These are phyloP conservation scores for Beris morrisii DNA, from an alignment of 2,888 invertebrate species.

Conservation along the genomic window DNA sequence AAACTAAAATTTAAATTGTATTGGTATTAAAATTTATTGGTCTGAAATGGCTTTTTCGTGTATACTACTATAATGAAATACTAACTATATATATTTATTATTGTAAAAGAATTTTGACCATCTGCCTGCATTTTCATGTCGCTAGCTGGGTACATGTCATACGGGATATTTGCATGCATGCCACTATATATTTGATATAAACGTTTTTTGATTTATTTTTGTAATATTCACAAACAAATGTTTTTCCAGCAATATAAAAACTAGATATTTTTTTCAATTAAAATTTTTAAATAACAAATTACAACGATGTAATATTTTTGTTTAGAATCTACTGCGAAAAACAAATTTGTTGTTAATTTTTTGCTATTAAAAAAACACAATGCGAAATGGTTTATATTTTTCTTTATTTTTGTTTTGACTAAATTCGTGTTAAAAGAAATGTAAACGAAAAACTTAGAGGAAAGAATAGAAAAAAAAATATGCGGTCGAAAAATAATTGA, in stretches of 20 bases:
- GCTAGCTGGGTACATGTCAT: constrained; percentile 48
- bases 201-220: constrained; percentile 5
- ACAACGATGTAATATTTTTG: no score
- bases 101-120: constrained; percentile 19
- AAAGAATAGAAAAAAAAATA: constrained; percentile 43
- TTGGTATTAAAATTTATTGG: constrained; percentile 11
- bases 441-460: constrained; percentile 38
- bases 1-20: constrained; percentile 8
- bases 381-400: no score
- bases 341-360: no score
- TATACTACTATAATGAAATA: constrained; percentile 16
- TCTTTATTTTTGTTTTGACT: no score
- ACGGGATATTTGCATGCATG: constrained; percentile 43
- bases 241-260: neutral
- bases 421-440: constrained; percentile 31
- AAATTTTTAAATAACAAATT: neutral
- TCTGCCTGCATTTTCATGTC: constrained; percentile 41
- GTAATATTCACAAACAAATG: constrained; percentile 12
- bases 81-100: constrained; percentile 18
- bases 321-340: no score
- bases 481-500: neutral
- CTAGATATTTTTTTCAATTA: constrained; percentile 3
- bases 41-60: constrained; percentile 24
- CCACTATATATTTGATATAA: constrained; percentile 11
- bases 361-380: no score